A percentile compares a stretch with the other conserved stretches of the same genome.
Evolutionary conservation across 1,140 invertebrate genomes (phyloP).

Genomic region (Tribolium madens): DNA sequence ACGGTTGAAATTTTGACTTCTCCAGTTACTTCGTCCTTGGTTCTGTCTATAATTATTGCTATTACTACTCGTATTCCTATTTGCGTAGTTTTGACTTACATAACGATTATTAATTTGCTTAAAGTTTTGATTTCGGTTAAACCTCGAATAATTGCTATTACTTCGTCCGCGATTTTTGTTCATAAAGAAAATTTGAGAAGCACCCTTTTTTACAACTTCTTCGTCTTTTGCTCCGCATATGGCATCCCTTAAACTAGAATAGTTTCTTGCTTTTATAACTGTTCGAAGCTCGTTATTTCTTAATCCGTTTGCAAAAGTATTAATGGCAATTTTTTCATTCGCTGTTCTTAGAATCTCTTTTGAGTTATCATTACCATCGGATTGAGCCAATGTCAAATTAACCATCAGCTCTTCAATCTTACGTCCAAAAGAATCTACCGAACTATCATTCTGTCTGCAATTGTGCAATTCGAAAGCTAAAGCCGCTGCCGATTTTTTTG

Average conservation of each 20-base stretch:
- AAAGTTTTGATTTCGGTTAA: not conserved
- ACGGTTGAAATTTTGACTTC: not conserved
- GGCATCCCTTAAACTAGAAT: constrained; percentile 39
- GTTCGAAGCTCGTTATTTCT: constrained; percentile 44
- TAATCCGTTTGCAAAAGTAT: constrained; percentile 51
- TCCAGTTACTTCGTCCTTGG: not conserved
- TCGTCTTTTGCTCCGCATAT: constrained; percentile 46
- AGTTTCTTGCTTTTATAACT: constrained; percentile 44
- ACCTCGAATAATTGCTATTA: not conserved
- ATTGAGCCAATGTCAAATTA: constrained; percentile 44
- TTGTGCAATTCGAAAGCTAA: constrained; percentile 39
- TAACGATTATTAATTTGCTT: not conserved
- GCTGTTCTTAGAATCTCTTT: constrained; percentile 27
- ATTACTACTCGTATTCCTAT: not conserved
- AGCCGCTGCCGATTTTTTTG: constrained; percentile 46
- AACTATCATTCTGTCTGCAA: constrained; percentile 42
- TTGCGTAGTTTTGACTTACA: not conserved
- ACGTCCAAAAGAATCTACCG: constrained; percentile 46
- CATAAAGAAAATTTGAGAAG: not conserved
- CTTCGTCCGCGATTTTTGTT: not conserved
- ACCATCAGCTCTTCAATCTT: constrained; percentile 46
- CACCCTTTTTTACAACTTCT: constrained; percentile 6
- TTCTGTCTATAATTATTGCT: not conserved
- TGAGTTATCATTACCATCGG: constrained; percentile 26
- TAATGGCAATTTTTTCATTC: constrained; percentile 52